Conservation (phyloP, 2,113 vertebrate genomes). For the Aspidoscelis tigris region DNA sequence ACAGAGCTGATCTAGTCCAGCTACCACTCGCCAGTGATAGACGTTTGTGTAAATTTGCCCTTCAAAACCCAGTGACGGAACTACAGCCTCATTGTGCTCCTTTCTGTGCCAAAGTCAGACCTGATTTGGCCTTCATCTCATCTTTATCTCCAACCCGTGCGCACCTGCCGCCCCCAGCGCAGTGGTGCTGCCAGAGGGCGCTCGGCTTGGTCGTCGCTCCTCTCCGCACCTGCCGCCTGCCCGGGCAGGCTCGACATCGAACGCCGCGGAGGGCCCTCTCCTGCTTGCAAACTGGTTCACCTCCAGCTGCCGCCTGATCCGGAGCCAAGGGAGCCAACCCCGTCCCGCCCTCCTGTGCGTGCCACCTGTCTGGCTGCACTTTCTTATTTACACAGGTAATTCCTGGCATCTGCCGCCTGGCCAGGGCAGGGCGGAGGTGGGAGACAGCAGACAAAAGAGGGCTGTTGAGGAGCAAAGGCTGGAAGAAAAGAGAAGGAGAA, state of each 20-base stretch:
- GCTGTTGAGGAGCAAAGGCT: slow-evolving; percentile 62
- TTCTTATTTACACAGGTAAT: slow-evolving; percentile 77
- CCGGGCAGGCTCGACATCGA: not conserved
- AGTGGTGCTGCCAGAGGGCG: too few relatives aligned
- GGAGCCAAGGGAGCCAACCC: slow-evolving; percentile 2
- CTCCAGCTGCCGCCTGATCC: slow-evolving; percentile 3
- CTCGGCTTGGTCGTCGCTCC: too few relatives aligned
- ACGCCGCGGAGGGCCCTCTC: not conserved
- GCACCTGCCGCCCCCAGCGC: not conserved
- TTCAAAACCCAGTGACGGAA: too few relatives aligned
- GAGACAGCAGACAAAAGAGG: slow-evolving; percentile 44
- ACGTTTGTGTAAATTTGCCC: too few relatives aligned
- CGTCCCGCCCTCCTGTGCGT: slow-evolving; percentile 23
- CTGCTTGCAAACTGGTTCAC: not conserved
- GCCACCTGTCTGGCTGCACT: slow-evolving; percentile 50
- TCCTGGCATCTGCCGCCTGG: slow-evolving; percentile 73
- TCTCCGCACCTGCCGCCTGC: too few relatives aligned
- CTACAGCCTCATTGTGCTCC: too few relatives aligned
- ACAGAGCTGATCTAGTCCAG: too few relatives aligned
- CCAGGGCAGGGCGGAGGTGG: not conserved
- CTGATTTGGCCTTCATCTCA: not conserved
- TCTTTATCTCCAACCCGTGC: not conserved
- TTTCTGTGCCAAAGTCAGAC: too few relatives aligned
- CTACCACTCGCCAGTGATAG: too few relatives aligned
- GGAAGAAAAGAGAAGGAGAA: slow-evolving; percentile 44